A percentile compares a stretch with the other conserved stretches of the same genome.
These are phyloP conservation scores for Chaenogobius annularis DNA, from an alignment of 2,113 vertebrate genomes.

Conservation along the genomic window DNA sequence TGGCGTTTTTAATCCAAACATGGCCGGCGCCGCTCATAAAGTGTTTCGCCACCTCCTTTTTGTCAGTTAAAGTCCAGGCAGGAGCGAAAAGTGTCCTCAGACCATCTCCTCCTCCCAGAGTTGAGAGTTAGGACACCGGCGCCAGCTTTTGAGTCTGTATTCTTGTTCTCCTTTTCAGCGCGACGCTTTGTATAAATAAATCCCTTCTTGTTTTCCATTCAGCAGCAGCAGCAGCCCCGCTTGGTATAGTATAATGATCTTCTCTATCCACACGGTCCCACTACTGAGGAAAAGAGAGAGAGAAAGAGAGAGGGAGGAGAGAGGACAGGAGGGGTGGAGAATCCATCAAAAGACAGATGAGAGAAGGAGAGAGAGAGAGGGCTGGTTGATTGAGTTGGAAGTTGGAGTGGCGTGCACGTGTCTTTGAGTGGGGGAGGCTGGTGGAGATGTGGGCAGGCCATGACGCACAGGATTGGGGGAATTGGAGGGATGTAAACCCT, in stretches of 20 bases:
- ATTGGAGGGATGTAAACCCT: not conserved
- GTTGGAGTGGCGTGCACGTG: conserved; percentile 37
- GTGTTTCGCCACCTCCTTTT: conserved; percentile 48
- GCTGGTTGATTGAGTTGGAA: conserved; percentile 33
- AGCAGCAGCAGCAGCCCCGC: conserved; percentile 43
- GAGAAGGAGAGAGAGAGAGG: conserved; percentile 43
- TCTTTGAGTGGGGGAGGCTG: conserved; percentile 41
- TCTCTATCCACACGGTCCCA: conserved; percentile 72
- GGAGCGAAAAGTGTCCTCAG: conserved; percentile 38
- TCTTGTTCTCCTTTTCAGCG: conserved; percentile 50
- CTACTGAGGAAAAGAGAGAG: conserved; percentile 56
- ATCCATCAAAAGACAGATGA: conserved; percentile 62
- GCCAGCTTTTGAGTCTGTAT: conserved; percentile 39
- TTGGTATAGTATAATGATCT: conserved; percentile 58
- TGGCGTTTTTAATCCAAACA: conserved; percentile 91
- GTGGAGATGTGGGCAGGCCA: conserved; percentile 20
- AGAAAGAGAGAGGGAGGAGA: conserved; percentile 8
- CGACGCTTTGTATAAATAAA: conserved; percentile 56
- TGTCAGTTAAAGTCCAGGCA: conserved; percentile 56
- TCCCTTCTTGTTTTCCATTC: conserved; percentile 72
- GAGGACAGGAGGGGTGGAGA: conserved; percentile 51
- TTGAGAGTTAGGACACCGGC: conserved; percentile 44
- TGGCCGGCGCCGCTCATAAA: conserved; percentile 68
- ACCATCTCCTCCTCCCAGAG: conserved; percentile 59
- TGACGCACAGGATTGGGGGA: not conserved